phyloP scores from a whole-genome alignment of 2,797 vertebrate genomes.

The Sibirionetta formosa region DNA sequence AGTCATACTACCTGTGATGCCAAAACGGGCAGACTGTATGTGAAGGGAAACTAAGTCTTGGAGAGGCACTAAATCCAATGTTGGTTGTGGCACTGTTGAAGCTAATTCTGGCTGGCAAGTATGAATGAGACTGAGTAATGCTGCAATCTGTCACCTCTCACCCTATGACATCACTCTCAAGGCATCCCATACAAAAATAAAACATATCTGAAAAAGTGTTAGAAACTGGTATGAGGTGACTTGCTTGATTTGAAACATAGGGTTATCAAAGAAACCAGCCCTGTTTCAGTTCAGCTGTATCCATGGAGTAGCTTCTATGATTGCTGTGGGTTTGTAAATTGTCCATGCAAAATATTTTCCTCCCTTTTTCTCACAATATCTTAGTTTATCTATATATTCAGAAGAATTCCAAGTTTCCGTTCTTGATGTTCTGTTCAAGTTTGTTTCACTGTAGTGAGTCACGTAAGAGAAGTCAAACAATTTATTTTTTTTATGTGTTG shows the following conservation, averaged over 20 bases:
- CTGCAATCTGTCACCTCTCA: not conserved
- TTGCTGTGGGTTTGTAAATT: constrained; percentile 15
- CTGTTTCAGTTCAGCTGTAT: not conserved
- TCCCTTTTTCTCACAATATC: not conserved
- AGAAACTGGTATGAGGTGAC: not conserved
- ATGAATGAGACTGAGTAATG: constrained; percentile 17
- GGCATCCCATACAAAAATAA: constrained; percentile 3
- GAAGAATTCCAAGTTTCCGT: not conserved
- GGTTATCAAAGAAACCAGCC: not conserved
- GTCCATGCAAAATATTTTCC: constrained; percentile 16
- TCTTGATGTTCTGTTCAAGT: not conserved
- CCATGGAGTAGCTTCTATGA: not conserved
- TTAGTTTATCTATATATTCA: constrained; percentile 34
- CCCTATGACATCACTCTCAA: not conserved
- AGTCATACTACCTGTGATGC: not conserved
- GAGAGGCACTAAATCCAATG: not conserved
- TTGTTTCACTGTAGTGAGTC: constrained; percentile 7
- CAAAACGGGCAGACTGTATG: not conserved
- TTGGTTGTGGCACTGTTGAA: not conserved
- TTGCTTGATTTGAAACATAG: constrained; percentile 9
- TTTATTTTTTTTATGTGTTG: not conserved
- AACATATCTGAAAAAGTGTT: not conserved
- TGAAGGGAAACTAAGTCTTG: not conserved
- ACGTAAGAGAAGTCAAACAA: not conserved
- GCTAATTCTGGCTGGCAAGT: not conserved